Evolutionary conservation across 2,888 invertebrate species (phyloP).

Genomic region (Anticlea derivata): DNA sequence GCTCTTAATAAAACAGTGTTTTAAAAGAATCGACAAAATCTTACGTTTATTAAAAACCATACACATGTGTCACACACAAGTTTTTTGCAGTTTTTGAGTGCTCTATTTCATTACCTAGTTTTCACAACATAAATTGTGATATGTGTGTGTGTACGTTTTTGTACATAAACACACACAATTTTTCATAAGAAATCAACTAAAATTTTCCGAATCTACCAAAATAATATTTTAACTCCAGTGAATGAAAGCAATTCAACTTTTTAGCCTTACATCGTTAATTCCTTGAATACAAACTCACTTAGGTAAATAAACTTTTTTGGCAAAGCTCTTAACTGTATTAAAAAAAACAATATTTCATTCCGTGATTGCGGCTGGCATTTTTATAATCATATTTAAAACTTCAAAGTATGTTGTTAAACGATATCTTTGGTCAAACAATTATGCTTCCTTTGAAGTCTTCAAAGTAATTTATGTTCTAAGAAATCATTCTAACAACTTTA

Average conservation of each 20-base stretch:
- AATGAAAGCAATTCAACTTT: slow-evolving; percentile 10
- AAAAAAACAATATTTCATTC: slow-evolving; percentile 11
- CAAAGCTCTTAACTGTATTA: slow-evolving; percentile 11
- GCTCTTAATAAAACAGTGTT: too few relatives aligned
- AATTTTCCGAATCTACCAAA: too few relatives aligned
- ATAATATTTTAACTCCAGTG: not conserved
- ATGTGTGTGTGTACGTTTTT: too few relatives aligned
- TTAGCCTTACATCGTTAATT: slow-evolving; percentile 13
- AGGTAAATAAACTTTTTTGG: slow-evolving; percentile 7
- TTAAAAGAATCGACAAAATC: too few relatives aligned
- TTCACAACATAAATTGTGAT: too few relatives aligned
- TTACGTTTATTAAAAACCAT: too few relatives aligned
- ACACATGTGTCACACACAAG: too few relatives aligned
- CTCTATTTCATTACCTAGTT: too few relatives aligned
- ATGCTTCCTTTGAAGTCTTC: slow-evolving; percentile 61
- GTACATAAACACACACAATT: too few relatives aligned
- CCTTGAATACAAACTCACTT: slow-evolving; percentile 18
- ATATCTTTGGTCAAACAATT: slow-evolving; percentile 45
- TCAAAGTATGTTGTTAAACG: slow-evolving; percentile 34
- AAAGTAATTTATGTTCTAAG: slow-evolving; percentile 58
- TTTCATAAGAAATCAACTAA: too few relatives aligned
- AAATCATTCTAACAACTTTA: slow-evolving; percentile 68
- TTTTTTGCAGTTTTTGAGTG: too few relatives aligned
- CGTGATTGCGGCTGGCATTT: slow-evolving; percentile 9
- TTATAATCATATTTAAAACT: slow-evolving; percentile 24